A percentile compares a stretch with the other conserved stretches of the same genome.
These are phyloP conservation scores for Cyaniris semiargus DNA, from an alignment of 2,888 invertebrate genomes.

Conservation along the genomic window DNA sequence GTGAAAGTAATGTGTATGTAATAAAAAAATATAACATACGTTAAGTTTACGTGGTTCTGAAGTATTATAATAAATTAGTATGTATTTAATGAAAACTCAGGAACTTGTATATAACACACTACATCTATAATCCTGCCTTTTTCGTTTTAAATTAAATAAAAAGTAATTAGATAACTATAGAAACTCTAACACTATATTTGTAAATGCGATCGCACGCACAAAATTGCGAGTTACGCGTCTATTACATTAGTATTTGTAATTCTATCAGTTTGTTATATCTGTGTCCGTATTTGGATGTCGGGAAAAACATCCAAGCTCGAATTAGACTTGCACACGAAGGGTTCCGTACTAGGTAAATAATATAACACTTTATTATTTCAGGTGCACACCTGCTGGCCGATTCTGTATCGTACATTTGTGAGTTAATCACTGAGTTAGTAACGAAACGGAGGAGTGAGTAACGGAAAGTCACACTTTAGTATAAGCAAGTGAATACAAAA, in stretches of 20 bases:
- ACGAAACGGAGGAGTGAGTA: too few relatives aligned
- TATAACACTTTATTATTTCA: too few relatives aligned
- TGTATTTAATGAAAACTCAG: background rate
- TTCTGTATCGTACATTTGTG: too few relatives aligned
- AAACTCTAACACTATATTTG: background rate
- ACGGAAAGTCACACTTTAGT: too few relatives aligned
- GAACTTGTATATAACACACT: background rate
- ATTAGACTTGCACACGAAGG: background rate
- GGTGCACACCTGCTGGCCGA: too few relatives aligned
- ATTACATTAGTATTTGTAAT: conserved; percentile 24
- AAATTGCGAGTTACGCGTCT: background rate
- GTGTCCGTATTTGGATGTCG: background rate
- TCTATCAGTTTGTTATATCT: background rate
- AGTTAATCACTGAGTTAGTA: too few relatives aligned
- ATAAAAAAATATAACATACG: too few relatives aligned
- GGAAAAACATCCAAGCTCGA: background rate
- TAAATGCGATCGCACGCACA: background rate
- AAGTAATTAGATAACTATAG: background rate
- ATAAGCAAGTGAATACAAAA: too few relatives aligned
- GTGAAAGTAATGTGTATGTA: too few relatives aligned
- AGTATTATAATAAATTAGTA: background rate
- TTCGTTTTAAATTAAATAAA: background rate
- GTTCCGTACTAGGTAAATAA: background rate
- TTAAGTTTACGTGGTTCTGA: too few relatives aligned
- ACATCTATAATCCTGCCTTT: background rate